Evolutionary conservation across 2,797 vertebrate genomes (phyloP).

Genomic region (Propithecus deckenii): DNA sequence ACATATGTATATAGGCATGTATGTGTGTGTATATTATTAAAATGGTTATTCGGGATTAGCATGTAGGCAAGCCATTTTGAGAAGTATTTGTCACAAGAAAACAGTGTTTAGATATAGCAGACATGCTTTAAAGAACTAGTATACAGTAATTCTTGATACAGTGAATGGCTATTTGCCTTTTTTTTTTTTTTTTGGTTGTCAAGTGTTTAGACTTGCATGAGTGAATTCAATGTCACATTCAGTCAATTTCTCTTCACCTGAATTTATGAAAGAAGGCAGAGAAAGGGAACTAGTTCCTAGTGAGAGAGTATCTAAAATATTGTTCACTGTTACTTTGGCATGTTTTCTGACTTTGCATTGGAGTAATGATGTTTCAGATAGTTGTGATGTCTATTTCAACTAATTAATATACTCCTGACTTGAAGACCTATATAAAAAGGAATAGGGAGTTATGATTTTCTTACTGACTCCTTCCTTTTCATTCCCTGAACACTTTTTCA

Average conservation of each 20-base stretch:
- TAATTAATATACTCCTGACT: background rate
- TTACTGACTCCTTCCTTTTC: background rate
- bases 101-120: background rate
- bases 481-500: background rate
- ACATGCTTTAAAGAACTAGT: background rate
- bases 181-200: background rate
- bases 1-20: background rate
- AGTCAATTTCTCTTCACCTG: background rate
- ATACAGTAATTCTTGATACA: background rate
- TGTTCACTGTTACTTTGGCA: background rate
- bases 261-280: background rate
- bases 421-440: background rate
- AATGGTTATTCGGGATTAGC: background rate
- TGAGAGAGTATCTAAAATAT: background rate
- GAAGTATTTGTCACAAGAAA: background rate
- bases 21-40: background rate
- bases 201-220: background rate
- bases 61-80: background rate
- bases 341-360: background rate
- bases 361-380: background rate
- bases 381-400: background rate
- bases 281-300: background rate
- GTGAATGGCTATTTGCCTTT: background rate
- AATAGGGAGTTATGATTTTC: background rate
- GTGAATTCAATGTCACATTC: background rate